phyloP scores from a whole-genome alignment of 2,113 vertebrate genomes.

The Acrocephalus kingi region DNA sequence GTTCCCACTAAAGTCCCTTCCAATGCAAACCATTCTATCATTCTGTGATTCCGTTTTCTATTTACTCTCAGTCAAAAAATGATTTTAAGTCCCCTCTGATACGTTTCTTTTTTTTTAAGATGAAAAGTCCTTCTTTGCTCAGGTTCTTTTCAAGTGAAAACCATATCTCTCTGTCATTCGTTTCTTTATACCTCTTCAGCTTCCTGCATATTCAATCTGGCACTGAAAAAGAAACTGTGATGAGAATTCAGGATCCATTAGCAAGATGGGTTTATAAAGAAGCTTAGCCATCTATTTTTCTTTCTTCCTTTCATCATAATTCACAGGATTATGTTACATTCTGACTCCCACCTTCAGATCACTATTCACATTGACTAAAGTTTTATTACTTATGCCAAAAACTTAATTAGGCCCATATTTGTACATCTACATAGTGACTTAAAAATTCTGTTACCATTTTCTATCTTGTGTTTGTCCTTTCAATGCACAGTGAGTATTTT shows the following conservation, averaged over 20 bases:
- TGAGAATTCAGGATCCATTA: background rate
- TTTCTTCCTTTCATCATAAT: background rate
- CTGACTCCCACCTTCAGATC: background rate
- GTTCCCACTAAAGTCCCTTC: background rate
- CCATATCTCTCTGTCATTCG: rapidly evolving
- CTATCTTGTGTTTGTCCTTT: background rate
- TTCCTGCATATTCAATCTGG: background rate
- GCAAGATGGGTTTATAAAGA: background rate
- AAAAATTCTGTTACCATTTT: background rate
- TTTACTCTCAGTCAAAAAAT: background rate
- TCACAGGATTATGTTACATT: background rate
- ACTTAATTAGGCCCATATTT: background rate
- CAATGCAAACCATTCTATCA: background rate
- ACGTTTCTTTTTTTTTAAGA: background rate
- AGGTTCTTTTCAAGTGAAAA: background rate
- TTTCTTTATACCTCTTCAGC: background rate
- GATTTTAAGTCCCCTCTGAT: background rate
- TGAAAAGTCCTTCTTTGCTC: background rate
- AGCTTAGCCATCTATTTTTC: background rate
- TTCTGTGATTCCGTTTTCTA: background rate
- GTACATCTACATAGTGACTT: background rate
- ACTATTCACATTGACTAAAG: background rate
- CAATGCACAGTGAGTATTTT: background rate
- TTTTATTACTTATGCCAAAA: background rate
- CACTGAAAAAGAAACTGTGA: background rate